These are phyloP conservation scores for Passer domesticus DNA, from an alignment of 2,113 vertebrate species.

Conservation along the genomic window DNA sequence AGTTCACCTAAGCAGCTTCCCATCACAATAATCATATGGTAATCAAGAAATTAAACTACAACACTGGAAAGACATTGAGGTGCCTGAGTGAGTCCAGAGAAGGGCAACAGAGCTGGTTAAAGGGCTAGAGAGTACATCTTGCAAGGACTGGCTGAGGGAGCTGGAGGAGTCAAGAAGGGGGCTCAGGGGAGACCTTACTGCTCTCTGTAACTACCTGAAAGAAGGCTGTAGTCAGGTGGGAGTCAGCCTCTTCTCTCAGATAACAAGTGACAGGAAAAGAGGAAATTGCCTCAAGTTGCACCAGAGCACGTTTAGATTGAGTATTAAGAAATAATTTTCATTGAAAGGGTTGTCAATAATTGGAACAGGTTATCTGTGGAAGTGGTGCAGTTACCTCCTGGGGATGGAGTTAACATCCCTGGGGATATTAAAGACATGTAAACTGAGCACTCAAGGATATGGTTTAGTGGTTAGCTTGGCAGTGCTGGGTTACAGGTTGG, in stretches of 20 bases:
- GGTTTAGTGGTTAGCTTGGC: background rate
- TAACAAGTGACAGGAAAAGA: background rate
- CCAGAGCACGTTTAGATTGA: fast-evolving
- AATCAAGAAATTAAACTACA: background rate
- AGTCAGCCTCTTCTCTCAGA: background rate
- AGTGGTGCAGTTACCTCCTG: background rate
- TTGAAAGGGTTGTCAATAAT: background rate
- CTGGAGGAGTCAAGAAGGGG: fast-evolving
- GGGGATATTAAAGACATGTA: background rate
- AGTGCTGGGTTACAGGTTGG: background rate
- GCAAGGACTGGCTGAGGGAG: background rate
- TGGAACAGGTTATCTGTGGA: background rate
- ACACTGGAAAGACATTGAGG: background rate
- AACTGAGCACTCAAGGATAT: background rate
- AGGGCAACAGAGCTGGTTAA: background rate
- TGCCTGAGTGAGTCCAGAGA: background rate
- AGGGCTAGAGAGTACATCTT: background rate
- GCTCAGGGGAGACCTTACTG: background rate
- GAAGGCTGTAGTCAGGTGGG: background rate
- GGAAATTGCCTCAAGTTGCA: background rate
- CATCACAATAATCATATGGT: background rate
- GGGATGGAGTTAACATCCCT: background rate
- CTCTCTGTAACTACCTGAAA: background rate
- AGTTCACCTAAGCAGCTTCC: background rate
- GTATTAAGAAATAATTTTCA: background rate